Evolutionary conservation across 2,888 invertebrate genomes (phyloP).

Genomic region (Apotomis capreana): DNA sequence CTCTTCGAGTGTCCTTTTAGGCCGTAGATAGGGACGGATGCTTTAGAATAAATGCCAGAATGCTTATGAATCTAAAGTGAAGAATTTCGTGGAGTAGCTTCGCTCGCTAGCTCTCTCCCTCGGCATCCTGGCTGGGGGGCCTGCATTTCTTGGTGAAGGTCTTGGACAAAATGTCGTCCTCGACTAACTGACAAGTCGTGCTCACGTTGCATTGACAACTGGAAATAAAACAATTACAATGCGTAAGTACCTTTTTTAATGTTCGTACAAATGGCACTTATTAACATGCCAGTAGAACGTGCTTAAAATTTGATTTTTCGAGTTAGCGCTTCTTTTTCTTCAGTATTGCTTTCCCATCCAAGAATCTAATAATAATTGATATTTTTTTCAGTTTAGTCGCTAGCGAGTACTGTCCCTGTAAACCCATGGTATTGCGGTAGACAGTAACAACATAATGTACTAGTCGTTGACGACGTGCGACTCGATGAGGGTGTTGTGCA

Average conservation of each 20-base stretch:
- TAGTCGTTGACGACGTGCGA: conserved; percentile 54
- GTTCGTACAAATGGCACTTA: too few species aligned
- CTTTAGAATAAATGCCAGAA: conserved; percentile 5
- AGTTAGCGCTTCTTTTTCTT: too few species aligned
- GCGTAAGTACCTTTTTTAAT: too few species aligned
- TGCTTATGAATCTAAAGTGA: neutral
- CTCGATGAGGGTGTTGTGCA: conserved; percentile 40
- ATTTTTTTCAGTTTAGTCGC: too few species aligned
- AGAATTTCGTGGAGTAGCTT: neutral
- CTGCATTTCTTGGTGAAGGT: conserved; percentile 54
- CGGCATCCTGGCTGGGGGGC: neutral
- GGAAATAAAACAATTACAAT: conserved; percentile 43
- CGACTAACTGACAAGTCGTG: conserved; percentile 46
- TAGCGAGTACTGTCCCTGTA: too few species aligned
- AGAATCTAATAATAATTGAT: too few species aligned
- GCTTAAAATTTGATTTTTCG: too few species aligned
- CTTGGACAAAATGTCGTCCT: conserved; percentile 47
- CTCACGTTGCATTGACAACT: conserved; percentile 58
- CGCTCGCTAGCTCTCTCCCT: conserved; percentile 48
- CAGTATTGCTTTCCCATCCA: too few species aligned
- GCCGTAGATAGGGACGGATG: neutral
- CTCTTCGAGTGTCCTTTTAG: too few species aligned
- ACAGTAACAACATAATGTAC: conserved; percentile 55
- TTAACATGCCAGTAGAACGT: too few species aligned
- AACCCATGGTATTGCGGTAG: too few species aligned